Evolutionary conservation across 2,113 vertebrate species (phyloP).

Genomic region (Notothenia coriiceps): DNA sequence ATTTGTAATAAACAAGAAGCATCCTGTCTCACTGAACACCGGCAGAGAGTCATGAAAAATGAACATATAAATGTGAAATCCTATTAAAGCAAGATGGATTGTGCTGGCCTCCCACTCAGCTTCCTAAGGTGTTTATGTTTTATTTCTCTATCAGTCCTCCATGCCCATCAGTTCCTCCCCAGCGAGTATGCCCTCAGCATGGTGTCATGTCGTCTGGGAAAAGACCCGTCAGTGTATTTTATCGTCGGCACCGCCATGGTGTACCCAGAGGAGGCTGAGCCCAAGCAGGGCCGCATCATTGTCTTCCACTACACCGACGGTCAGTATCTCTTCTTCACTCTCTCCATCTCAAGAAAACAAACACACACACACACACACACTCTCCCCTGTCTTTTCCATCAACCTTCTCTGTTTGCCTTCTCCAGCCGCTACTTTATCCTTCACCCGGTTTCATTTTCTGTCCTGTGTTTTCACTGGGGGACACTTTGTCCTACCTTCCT

Average conservation of each 20-base stretch:
- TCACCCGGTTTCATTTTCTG: slow-evolving; percentile 36
- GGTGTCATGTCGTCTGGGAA: slow-evolving; percentile 96
- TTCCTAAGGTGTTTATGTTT: background rate
- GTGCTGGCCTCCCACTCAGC: background rate
- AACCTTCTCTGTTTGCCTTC: slow-evolving; percentile 11
- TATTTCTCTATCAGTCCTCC: slow-evolving; percentile 87
- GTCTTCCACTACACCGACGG: slow-evolving; percentile 98
- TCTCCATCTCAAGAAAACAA: slow-evolving; percentile 14
- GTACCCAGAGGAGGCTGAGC: slow-evolving; percentile 97
- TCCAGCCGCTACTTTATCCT: slow-evolving; percentile 24
- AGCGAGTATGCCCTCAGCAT: slow-evolving; percentile 97
- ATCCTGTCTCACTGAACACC: background rate
- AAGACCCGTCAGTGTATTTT: slow-evolving; percentile 96
- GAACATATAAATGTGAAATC: background rate
- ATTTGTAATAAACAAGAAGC: background rate
- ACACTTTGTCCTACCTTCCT: slow-evolving; percentile 50
- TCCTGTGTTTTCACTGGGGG: slow-evolving; percentile 13
- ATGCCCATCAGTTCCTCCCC: slow-evolving; percentile 97
- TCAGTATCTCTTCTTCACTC: slow-evolving; percentile 72
- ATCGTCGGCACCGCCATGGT: slow-evolving; percentile 98
- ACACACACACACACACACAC: background rate
- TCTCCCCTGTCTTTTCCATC: slow-evolving; percentile 6
- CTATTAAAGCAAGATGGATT: background rate
- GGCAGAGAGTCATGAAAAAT: background rate
- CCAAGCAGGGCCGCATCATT: slow-evolving; percentile 97